Evolutionary conservation across 35 echinoderm and acorn worm species (phyloP), one percentile per base, ranked within the genome.

Genomic region (Apostichopus parvimensis): DNA sequence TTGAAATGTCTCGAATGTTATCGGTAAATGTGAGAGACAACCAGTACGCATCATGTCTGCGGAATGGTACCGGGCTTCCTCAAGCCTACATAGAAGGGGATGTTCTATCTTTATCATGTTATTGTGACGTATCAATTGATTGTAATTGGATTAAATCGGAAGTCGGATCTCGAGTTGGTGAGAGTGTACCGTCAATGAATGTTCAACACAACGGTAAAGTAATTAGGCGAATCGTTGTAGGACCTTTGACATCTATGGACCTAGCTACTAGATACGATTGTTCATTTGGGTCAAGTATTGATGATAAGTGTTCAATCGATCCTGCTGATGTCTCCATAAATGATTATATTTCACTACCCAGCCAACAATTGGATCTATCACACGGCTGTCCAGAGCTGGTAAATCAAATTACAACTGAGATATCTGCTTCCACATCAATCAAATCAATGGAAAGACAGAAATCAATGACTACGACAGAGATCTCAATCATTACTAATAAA

Each of bases 21-120:
- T 20, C 21, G 14, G 1, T 60, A 4, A 21, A 58, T 10, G 22
- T 17, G 17, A 59, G 15, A 18, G 58, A 59, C 58, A 59, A 4
- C 6, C 1, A 9, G 58, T 18, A 1, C 9, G 21, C 54, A 6
- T 56, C 23, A 1, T 84, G 81, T 18, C 58, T 84, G 18, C 81
- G 81, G 6, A 84, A 84, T 60, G 81, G 81, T 1, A 57, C 81
- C 6, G 58, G 21, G 58, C 1, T 22, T 22, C 15, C 0, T 3
- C 25, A 58, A n/a, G 15, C 1, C 7, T 84, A 84, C 81, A 84
- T 6, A 2, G 0, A n/a, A 11, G 81, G 81, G 14, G 81, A 84
- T 20, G 20, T 17, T 9, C 55, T 84, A 6, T 84, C 62, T n/a
- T 84, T 84, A 59, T 84, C 81, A 13, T 84, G 81, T 58, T 84